These are phyloP conservation scores for Lepidonotus clava DNA, from an alignment of 2,888 invertebrate species.

Conservation along the genomic window DNA sequence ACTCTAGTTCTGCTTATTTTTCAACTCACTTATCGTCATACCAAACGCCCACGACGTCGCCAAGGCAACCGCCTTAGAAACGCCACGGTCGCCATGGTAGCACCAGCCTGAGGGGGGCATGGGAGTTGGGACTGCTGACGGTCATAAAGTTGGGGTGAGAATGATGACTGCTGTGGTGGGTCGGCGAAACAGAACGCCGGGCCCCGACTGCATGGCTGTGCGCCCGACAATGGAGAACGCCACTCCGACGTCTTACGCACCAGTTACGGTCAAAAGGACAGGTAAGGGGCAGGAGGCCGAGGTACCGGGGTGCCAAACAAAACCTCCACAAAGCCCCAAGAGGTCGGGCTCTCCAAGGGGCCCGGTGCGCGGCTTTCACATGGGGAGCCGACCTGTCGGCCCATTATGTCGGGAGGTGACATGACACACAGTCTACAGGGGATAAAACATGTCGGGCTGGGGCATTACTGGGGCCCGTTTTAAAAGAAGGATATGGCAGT, in stretches of 20 bases:
- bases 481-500: too few relatives aligned
- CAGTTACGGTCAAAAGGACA: conserved; percentile 24
- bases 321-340: conserved; percentile 1
- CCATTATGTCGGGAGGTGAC: conserved; percentile 10
- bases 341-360: neutral
- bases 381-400: neutral
- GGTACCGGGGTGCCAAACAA: conserved; percentile 19
- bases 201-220: too few relatives aligned
- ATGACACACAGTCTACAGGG: neutral
- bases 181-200: neutral
- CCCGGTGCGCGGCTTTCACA: neutral
- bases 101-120: neutral
- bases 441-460: conserved; percentile 15
- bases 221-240: neutral
- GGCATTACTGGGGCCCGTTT: too few relatives aligned
- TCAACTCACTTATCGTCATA: too few relatives aligned
- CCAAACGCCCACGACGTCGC: conserved; percentile 6
- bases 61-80: conserved; percentile 26
- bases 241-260: conserved; percentile 1
- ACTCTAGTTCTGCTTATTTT: neutral
- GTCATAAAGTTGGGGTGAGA: neutral
- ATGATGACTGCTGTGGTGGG: neutral
- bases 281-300: conserved; percentile 1
- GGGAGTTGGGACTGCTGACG: neutral
- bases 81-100: neutral